Conservation (phyloP, 2,888 invertebrate genomes). For the Hoplodrina blanda region DNA sequence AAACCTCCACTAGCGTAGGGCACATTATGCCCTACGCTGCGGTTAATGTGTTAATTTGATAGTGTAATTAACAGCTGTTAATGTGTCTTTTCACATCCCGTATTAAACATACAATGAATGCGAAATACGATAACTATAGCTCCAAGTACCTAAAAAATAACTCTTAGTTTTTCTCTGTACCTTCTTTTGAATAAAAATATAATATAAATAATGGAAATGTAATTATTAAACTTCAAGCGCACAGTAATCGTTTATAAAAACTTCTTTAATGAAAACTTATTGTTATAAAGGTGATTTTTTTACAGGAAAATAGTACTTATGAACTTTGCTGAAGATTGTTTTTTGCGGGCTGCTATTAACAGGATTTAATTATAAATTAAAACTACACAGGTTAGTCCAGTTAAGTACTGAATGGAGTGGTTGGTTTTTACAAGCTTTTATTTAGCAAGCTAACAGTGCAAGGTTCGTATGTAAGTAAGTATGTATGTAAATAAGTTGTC, state of each 20-base stretch:
- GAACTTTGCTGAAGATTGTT: not conserved
- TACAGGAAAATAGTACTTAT: not conserved
- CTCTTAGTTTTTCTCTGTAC: not conserved
- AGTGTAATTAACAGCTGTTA: too few relatives aligned
- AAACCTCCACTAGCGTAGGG: too few relatives aligned
- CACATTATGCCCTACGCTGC: too few relatives aligned
- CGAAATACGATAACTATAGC: not conserved
- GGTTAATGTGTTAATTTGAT: too few relatives aligned
- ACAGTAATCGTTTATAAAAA: conserved; percentile 35
- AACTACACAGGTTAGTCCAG: not conserved
- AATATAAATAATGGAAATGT: conserved; percentile 40
- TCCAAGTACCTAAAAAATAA: not conserved
- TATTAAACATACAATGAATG: not conserved
- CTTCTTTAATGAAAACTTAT: conserved; percentile 40
- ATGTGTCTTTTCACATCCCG: too few relatives aligned
- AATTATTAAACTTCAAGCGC: conserved; percentile 54
- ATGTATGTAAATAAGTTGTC: too few relatives aligned
- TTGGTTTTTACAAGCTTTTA: not conserved
- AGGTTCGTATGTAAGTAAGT: too few relatives aligned
- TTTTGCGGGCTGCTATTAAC: not conserved
- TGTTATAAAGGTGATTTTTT: conserved; percentile 26
- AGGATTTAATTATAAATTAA: not conserved
- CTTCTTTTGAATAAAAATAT: conserved; percentile 26
- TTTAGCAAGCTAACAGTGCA: too few relatives aligned
- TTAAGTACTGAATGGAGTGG: too few relatives aligned